These are phyloP conservation scores for Invenusta paracnida DNA, from an alignment of 2,888 invertebrate species.

Conservation along the genomic window DNA sequence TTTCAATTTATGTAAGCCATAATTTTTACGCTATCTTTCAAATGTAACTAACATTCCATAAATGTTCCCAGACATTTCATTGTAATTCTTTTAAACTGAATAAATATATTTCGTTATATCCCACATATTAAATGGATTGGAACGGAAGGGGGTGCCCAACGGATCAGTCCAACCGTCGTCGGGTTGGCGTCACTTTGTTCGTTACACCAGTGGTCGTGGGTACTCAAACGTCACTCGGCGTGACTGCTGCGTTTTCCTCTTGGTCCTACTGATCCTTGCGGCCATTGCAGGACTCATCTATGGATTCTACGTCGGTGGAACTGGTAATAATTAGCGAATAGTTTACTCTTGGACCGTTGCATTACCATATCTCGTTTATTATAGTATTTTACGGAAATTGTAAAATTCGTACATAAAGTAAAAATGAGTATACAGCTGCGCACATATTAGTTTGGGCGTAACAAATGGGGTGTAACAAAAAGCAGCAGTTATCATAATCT, in stretches of 20 bases:
- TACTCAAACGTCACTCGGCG: neutral
- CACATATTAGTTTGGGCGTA: no score
- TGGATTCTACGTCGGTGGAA: neutral
- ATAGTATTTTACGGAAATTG: no score
- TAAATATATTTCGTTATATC: neutral
- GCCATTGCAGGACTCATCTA: neutral
- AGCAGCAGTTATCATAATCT: no score
- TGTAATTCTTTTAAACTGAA: neutral
- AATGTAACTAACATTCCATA: neutral
- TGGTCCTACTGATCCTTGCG: neutral
- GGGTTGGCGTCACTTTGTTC: neutral
- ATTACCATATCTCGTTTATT: no score
- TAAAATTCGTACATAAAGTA: no score
- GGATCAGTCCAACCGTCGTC: neutral
- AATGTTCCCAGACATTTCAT: neutral
- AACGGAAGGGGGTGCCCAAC: neutral
- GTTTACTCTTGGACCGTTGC: no score
- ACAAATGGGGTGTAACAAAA: no score
- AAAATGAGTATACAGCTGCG: no score
- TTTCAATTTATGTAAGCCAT: no score
- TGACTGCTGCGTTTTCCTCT: neutral
- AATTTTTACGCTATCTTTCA: no score
- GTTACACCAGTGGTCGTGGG: neutral
- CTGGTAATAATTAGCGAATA: no score
- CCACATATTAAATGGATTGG: neutral